Evolutionary conservation across 2,888 invertebrate genomes (phyloP), one percentile per base, ranked within the genome.

Genomic region (Gryllus longicercus): DNA sequence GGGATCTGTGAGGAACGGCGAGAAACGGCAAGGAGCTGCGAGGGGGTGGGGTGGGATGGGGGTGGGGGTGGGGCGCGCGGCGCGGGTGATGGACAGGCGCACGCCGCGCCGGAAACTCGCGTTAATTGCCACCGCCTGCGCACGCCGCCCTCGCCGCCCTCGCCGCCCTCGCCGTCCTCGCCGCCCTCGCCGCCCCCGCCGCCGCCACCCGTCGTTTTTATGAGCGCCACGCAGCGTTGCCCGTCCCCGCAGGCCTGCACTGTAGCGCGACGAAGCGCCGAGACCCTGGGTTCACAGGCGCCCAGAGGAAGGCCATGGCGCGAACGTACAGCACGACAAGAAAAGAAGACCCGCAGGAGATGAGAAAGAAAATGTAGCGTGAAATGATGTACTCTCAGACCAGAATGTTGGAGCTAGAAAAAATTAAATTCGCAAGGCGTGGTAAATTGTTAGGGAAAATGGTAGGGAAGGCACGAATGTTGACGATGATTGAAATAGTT

Each of bases 21-120:
- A 63, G 21, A 21, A 21, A 21, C 1, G 21, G 21, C 21, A 21
- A 21, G 21, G 21, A 21, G 21, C 21, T 21, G 21, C 21, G 21
- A 21, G 21, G 21, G 21, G 21, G 21, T 21, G 63, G 8, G 14
- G 63, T 8, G 16, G 12, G n/a, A 3, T 11, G n/a, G 8, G 63
- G 0, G 63, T 1, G 0, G 1, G 63, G 16, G 63, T 5, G n/a
- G n/a, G 14, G 63, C 63, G 63, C 63, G n/a, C 16, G 8, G n/a
- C 14, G 63, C 63, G 63, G n/a, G 63, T 63, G 63, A 63, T 63
- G 63, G 63, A 63, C 63, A 63, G 63, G 63, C 63, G 63, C 63
- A 16, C 16, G 63, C 63, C n/a, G 14, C 63, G 63, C 63, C 63
- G 63, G 63, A 63, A 63, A 63, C 63, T 63, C 63, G 63, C 63